Evolutionary conservation across 2,113 vertebrate species (phyloP).

Genomic region (Edolisoma coerulescens): DNA sequence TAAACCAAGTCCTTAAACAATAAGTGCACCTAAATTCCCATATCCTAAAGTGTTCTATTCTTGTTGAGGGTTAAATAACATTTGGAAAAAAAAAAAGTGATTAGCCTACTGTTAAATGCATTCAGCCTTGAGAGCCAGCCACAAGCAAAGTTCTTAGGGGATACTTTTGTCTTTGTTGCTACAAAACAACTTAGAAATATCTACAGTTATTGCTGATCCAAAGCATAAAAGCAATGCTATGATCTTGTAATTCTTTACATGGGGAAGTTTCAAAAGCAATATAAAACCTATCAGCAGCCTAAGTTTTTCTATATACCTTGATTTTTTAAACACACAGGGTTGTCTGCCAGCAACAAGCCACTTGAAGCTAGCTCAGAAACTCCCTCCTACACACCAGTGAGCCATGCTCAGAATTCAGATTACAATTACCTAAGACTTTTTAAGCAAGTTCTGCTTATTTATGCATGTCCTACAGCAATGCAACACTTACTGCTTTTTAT

Average conservation of each 20-base stretch:
- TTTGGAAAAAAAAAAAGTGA: accelerated
- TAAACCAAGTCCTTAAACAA: background rate
- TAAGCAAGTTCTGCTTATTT: constrained; percentile 13
- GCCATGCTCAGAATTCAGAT: constrained; percentile 49
- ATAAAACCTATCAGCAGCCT: background rate
- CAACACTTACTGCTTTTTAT: background rate
- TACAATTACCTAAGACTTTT: constrained; percentile 42
- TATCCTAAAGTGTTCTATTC: background rate
- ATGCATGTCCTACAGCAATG: background rate
- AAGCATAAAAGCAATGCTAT: background rate
- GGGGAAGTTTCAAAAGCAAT: background rate
- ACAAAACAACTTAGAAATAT: background rate
- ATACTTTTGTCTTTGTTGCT: background rate
- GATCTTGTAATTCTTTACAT: background rate
- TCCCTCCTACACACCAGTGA: constrained; percentile 51
- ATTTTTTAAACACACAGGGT: background rate
- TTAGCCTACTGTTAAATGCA: background rate
- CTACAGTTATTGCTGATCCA: background rate
- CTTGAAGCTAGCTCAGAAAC: constrained; percentile 40
- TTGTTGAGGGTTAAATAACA: background rate
- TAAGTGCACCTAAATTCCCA: background rate
- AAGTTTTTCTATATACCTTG: background rate
- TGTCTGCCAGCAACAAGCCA: constrained; percentile 46
- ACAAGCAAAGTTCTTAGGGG: background rate
- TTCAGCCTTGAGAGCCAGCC: background rate